Percentiles rank a stretch among this genome's conserved stretches.
Conservation (phyloP, 2,113 vertebrate species). For the Passerina amoena region DNA sequence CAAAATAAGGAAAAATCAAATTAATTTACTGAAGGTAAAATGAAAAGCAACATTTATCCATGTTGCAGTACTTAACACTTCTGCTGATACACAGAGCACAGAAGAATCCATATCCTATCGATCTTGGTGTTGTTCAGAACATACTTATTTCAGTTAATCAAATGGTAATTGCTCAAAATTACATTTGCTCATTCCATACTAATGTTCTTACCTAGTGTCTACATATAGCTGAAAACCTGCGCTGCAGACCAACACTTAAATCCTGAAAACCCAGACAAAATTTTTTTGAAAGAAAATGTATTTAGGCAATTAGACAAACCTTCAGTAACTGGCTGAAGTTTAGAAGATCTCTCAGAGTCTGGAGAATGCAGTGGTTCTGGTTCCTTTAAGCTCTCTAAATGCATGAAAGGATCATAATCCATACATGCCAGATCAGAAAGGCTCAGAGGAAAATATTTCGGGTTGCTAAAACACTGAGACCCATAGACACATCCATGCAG, state of each 20-base stretch:
- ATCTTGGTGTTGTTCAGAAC: slow-evolving; percentile 3
- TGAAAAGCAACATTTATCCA: not conserved
- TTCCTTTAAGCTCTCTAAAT: slow-evolving; percentile 91
- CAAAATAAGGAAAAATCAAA: not conserved
- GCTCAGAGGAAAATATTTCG: slow-evolving; percentile 92
- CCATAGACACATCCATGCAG: slow-evolving; percentile 97
- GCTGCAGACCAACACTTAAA: not conserved
- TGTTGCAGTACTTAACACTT: not conserved
- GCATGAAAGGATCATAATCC: slow-evolving; percentile 95
- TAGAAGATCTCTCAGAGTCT: slow-evolving; percentile 94
- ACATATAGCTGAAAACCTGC: not conserved
- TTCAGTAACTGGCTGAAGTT: slow-evolving; percentile 96
- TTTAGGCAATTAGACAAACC: slow-evolving; percentile 74
- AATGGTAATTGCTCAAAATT: slow-evolving; percentile 44
- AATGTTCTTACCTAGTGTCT: not conserved
- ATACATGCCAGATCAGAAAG: slow-evolving; percentile 91
- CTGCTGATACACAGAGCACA: not conserved
- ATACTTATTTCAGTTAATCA: slow-evolving; percentile 30
- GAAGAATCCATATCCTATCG: slow-evolving; percentile 21
- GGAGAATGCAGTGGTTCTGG: slow-evolving; percentile 98
- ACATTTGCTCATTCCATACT: not conserved
- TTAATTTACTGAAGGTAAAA: not conserved
- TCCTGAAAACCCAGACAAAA: not conserved
- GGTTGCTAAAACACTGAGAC: slow-evolving; percentile 93
- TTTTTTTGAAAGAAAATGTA: not conserved